A percentile compares a stretch with the other conserved stretches of the same genome.
phyloP scores from a whole-genome alignment of 2,797 vertebrate species.

The Octomys mimax region DNA sequence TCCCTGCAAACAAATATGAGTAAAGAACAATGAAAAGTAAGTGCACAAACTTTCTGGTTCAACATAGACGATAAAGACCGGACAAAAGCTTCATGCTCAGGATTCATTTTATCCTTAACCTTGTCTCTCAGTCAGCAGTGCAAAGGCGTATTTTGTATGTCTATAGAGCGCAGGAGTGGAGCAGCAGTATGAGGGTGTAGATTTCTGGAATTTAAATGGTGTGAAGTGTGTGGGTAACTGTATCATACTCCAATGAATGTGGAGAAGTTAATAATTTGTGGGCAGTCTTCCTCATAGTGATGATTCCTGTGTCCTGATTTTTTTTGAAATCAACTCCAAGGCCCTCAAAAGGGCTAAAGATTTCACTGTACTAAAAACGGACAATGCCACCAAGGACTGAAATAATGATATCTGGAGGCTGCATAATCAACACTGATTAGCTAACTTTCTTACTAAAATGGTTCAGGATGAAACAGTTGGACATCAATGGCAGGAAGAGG shows the following conservation, averaged over 20 bases:
- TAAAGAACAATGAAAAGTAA: not conserved
- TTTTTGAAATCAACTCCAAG: not conserved
- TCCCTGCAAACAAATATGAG: not conserved
- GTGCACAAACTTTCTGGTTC: too few species aligned
- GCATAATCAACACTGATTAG: not conserved
- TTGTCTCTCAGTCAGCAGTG: not conserved
- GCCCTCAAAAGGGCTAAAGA: not conserved
- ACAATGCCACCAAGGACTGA: not conserved
- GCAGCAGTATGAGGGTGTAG: not conserved
- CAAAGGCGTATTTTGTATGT: not conserved
- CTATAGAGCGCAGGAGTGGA: not conserved
- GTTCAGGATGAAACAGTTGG: not conserved
- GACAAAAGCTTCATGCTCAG: not conserved
- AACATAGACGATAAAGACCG: not conserved
- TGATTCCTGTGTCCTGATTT: not conserved
- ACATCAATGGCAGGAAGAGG: not conserved
- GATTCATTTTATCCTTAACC: too few species aligned
- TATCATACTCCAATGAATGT: not conserved
- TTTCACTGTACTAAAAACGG: not conserved
- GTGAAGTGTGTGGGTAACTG: not conserved
- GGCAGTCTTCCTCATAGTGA: not conserved
- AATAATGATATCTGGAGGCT: not conserved
- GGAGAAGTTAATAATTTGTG: not conserved
- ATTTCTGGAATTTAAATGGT: not conserved
- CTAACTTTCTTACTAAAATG: not conserved